These are phyloP conservation scores for Boleophthalmus pectinirostris DNA, from an alignment of 2,113 vertebrate genomes.

Conservation along the genomic window DNA sequence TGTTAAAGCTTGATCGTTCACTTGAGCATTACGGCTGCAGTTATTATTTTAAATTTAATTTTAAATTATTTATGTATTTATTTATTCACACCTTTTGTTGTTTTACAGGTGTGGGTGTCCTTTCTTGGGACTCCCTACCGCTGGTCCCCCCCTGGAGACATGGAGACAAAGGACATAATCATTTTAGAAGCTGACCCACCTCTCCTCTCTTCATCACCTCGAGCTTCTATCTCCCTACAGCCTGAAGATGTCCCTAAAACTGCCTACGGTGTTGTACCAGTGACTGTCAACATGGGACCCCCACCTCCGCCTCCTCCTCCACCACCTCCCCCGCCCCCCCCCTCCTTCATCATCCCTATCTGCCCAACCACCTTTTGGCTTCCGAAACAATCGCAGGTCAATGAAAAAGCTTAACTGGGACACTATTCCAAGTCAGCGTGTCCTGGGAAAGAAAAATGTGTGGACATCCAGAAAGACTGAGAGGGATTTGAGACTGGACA, in stretches of 20 bases:
- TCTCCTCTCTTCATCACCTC: constrained; percentile 25
- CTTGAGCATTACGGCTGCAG: too few relatives aligned
- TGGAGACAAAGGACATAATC: constrained; percentile 55
- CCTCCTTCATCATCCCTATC: constrained; percentile 12
- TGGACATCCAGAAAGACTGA: constrained; percentile 73
- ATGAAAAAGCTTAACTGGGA: constrained; percentile 85
- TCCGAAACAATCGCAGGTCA: constrained; percentile 51
- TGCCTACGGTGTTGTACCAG: neutral
- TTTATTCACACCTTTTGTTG: too few relatives aligned
- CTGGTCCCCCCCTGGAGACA: neutral
- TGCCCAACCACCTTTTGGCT: constrained; percentile 15
- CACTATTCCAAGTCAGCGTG: constrained; percentile 76
- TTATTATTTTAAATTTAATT: too few relatives aligned
- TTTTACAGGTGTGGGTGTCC: constrained; percentile 32
- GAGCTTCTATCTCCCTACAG: constrained; percentile 11
- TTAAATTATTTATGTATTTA: too few relatives aligned
- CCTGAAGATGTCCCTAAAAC: constrained; percentile 23
- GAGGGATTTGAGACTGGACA: constrained; percentile 75
- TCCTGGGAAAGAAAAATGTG: constrained; percentile 77
- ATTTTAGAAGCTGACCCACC: constrained; percentile 32
- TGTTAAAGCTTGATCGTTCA: too few relatives aligned
- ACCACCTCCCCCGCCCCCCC: constrained; percentile 27
- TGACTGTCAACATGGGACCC: constrained; percentile 10
- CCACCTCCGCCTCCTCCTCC: constrained; percentile 41
- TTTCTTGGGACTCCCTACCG: constrained; percentile 11